Evolutionary conservation across 2,797 vertebrate species (phyloP).

Genomic region (Rhinichthys osculus): DNA sequence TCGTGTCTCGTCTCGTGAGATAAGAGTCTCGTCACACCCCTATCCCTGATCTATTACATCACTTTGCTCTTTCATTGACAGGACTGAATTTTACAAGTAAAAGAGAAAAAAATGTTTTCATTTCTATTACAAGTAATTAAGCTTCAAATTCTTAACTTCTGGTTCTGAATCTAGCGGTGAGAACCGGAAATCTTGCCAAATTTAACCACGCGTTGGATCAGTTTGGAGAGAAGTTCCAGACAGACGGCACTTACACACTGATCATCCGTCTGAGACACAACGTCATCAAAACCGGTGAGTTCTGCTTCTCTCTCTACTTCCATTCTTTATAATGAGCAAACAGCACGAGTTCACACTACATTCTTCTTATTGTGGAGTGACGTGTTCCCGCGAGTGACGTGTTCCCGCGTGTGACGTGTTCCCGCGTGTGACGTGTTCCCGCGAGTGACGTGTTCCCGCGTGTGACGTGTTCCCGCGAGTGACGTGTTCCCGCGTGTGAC

Average conservation of each 20-base stretch:
- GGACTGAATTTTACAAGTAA: no score
- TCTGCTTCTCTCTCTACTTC: background rate
- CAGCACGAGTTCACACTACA: background rate
- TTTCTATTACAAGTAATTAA: background rate
- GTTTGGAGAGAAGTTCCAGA: constrained; percentile 96
- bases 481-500: no score
- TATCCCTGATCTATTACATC: no score
- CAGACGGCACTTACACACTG: constrained; percentile 96
- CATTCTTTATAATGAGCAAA: background rate
- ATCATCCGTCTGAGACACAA: constrained; percentile 98
- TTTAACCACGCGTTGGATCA: constrained; percentile 96
- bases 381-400: no score
- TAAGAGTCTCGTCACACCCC: no score
- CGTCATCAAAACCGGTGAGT: constrained; percentile 94
- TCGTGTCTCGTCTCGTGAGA: no score
- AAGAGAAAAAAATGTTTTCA: no score
- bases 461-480: no score
- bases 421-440: no score
- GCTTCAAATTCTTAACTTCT: background rate
- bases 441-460: no score
- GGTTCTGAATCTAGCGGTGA: constrained; percentile 79
- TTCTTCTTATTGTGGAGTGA: background rate
- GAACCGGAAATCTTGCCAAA: constrained; percentile 93
- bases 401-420: no score
- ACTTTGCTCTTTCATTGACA: no score